Percentiles rank a stretch among this genome's conserved stretches.
These are phyloP conservation scores for Carduelis carduelis DNA, from an alignment of 2,797 vertebrate species.

Conservation along the genomic window DNA sequence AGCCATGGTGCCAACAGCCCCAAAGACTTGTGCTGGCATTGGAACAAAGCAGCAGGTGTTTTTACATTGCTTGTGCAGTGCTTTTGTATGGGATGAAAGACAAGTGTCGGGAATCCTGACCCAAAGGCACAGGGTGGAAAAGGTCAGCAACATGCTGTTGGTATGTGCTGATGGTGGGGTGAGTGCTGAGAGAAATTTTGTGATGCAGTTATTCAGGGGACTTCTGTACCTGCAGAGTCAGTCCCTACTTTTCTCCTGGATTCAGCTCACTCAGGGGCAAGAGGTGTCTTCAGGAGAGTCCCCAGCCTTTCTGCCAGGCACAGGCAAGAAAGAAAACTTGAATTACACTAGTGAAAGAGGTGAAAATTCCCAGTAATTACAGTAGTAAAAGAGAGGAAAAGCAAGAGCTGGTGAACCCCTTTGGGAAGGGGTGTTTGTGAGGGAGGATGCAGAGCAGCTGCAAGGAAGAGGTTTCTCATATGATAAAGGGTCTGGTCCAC, in stretches of 20 bases:
- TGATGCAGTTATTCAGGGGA: neutral
- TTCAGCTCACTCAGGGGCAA: neutral
- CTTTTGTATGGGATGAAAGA: neutral
- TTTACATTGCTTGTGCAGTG: neutral
- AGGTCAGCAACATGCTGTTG: neutral
- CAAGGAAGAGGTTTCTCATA: neutral
- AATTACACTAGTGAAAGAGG: neutral
- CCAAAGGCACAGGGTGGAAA: neutral
- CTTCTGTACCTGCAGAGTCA: neutral
- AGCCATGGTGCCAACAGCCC: neutral
- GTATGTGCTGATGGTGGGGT: neutral
- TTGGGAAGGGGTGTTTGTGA: neutral
- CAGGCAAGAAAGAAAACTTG: neutral
- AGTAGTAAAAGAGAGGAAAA: neutral
- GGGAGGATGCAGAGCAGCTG: neutral
- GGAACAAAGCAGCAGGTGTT: neutral
- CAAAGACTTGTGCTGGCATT: neutral
- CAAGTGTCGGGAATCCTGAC: neutral
- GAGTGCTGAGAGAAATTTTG: fast-evolving
- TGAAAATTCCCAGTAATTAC: neutral
- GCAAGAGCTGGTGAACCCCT: neutral
- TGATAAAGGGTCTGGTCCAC: fast-evolving
- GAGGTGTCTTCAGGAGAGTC: neutral
- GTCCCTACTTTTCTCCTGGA: neutral
- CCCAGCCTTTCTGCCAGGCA: neutral